Conservation (phyloP, 2,888 invertebrate species). For the Selenia dentaria region DNA sequence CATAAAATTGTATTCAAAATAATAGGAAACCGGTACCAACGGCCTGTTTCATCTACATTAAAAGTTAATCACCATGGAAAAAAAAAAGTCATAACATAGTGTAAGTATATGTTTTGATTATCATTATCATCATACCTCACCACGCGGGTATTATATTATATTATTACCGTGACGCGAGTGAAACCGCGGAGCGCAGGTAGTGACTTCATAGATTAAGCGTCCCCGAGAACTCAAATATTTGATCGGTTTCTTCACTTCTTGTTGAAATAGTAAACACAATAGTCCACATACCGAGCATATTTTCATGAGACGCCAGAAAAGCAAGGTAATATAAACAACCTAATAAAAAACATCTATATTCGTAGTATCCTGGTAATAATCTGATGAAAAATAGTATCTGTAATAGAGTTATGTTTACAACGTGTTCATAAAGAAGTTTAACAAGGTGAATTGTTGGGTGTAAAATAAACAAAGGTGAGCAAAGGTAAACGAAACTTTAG, state of each 20-base stretch:
- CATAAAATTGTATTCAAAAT: too few species aligned
- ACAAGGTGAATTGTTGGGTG: conserved; percentile 19
- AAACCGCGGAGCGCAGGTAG: too few species aligned
- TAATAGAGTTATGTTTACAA: conserved; percentile 28
- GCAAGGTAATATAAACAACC: conserved; percentile 28
- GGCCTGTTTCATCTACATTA: too few species aligned
- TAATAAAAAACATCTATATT: conserved; percentile 26
- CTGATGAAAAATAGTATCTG: conserved; percentile 24
- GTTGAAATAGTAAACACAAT: not conserved
- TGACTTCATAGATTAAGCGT: too few species aligned
- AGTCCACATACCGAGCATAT: conserved; percentile 16
- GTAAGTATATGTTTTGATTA: too few species aligned
- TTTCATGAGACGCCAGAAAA: conserved; percentile 23
- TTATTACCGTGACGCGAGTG: too few species aligned
- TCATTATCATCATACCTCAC: too few species aligned
- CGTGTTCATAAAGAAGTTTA: conserved; percentile 26
- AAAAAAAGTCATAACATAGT: too few species aligned
- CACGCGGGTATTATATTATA: too few species aligned
- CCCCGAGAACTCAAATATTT: too few species aligned
- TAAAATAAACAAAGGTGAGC: conserved; percentile 20
- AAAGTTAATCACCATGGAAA: too few species aligned
- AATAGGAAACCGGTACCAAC: too few species aligned
- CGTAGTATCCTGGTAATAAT: conserved; percentile 26
- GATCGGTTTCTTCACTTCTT: not conserved
- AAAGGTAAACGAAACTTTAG: conserved; percentile 14